Evolutionary conservation across 2,797 vertebrate genomes (phyloP).

Genomic region (Gymnothorax javanicus): DNA sequence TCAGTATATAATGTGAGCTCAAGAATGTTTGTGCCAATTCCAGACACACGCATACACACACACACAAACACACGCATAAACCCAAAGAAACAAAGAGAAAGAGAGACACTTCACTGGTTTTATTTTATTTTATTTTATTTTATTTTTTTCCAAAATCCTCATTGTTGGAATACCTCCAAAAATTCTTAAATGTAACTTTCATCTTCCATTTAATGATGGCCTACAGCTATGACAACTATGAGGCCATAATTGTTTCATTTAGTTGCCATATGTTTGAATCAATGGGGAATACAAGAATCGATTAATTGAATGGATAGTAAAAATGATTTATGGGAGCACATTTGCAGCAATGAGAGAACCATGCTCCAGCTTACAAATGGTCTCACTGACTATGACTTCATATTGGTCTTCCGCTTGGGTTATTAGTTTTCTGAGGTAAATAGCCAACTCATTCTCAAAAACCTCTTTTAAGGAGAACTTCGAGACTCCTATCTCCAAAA

Average conservation of each 20-base stretch:
- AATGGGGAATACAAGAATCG: conserved; percentile 86
- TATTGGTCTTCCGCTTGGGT: conserved; percentile 4
- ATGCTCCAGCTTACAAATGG: conserved; percentile 40
- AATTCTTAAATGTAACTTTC: conserved; percentile 9
- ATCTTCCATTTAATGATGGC: conserved; percentile 65
- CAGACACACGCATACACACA: background rate
- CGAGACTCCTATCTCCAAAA: background rate
- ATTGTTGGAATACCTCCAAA: conserved; percentile 27
- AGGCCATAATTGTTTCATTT: conserved; percentile 84
- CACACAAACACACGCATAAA: background rate
- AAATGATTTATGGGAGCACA: conserved; percentile 83
- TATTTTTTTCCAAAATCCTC: conserved; percentile 16
- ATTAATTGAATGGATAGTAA: conserved; percentile 87
- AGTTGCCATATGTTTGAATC: conserved; percentile 80
- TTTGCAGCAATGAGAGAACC: conserved; percentile 73
- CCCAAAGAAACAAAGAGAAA: background rate
- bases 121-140: background rate
- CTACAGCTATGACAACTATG: conserved; percentile 67
- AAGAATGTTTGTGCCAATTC: background rate
- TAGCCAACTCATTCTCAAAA: conserved; percentile 1
- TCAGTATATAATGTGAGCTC: background rate
- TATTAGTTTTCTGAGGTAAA: background rate
- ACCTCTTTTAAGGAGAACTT: background rate
- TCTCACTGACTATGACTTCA: conserved; percentile 8
- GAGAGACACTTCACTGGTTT: background rate